Evolutionary conservation across 2,113 vertebrate genomes (phyloP), one percentile per base, ranked within the genome.

Genomic region (Dendropsophus ebraccatus): DNA sequence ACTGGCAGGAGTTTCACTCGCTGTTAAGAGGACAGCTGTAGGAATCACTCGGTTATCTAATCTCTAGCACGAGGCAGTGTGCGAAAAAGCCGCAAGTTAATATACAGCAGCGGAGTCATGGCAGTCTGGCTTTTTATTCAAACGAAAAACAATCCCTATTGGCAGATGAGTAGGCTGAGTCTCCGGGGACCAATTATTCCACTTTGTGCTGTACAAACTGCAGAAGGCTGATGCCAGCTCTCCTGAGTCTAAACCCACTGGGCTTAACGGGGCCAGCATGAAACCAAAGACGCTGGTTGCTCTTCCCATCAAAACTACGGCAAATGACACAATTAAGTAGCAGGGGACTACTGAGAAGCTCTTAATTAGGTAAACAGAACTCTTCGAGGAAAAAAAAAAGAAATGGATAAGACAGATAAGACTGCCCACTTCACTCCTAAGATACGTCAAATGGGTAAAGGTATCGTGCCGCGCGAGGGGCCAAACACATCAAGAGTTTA

Each of bases 131-230:
- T 91, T 91, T 90, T 91, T 45, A 90, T 89, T 84, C 91, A 21
- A 17, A 83, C 69, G 86, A 91, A 89, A 60, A 91, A 83, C 82
- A 84, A 89, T 90, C 87, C 89, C 92, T 88, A 81, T 88, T 90
- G 94, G 93, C 94, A 94, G 92, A 91, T 70, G 90, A 90, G 85
- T 65, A 90, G 89, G 52, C 89, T 69, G 86, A 65, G 77, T 89
- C 93, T 90, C 95, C 5, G 12, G 95, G 95, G 95, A 96, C 95
- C 96, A 97, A 97, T 97, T 97, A 97, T 88, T 88, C 90, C 88
- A 84, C 92, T 92, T 81, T 82, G 89, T 19, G 90, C 90, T 79
- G 83, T 86, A 78, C 91, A 73, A 81, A 88, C 88, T 81, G 90
- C 65, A 70, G 87, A 86, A 73, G 90, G 86, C 90, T 49, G 88